These are phyloP conservation scores for Sogatella furcifera DNA, from an alignment of 1,140 invertebrate genomes.

Conservation along the genomic window DNA sequence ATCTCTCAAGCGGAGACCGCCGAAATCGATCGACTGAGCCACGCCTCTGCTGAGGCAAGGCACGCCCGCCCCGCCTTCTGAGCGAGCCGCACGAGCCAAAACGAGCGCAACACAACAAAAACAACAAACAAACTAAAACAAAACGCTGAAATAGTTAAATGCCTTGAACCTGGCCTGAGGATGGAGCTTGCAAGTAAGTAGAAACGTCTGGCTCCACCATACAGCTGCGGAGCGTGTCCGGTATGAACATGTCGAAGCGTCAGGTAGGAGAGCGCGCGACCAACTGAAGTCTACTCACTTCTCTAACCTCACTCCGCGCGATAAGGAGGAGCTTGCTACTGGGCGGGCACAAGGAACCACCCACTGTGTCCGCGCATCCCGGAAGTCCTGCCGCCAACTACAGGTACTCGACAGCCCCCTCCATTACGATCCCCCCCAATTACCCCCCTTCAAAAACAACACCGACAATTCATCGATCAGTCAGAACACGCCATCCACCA, in stretches of 20 bases:
- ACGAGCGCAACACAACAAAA: neutral
- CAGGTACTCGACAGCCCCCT: too few relatives aligned
- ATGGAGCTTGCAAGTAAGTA: slow-evolving; percentile 67
- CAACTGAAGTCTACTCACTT: neutral
- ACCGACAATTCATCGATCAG: too few relatives aligned
- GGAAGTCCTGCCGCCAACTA: too few relatives aligned
- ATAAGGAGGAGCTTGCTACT: neutral
- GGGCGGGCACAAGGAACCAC: neutral
- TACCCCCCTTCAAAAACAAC: too few relatives aligned
- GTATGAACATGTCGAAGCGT: slow-evolving; percentile 52
- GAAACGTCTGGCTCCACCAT: slow-evolving; percentile 76
- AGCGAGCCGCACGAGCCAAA: neutral
- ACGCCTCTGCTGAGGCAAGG: neutral
- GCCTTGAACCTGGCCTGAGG: slow-evolving; percentile 60
- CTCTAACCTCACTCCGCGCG: neutral
- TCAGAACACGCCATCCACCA: too few relatives aligned
- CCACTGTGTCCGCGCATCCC: neutral
- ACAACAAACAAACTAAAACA: slow-evolving; percentile 4
- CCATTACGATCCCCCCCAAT: too few relatives aligned
- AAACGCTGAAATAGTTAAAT: slow-evolving; percentile 8
- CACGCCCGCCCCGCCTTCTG: slow-evolving; percentile 15
- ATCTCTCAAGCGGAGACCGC: slow-evolving; percentile 5
- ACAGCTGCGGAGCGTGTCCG: slow-evolving; percentile 65
- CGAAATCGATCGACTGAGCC: slow-evolving; percentile 17
- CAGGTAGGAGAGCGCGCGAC: neutral